A percentile compares a stretch with the other conserved stretches of the same genome.
Conservation (phyloP, 2,797 vertebrate genomes). For the Anguilla obscura region DNA sequence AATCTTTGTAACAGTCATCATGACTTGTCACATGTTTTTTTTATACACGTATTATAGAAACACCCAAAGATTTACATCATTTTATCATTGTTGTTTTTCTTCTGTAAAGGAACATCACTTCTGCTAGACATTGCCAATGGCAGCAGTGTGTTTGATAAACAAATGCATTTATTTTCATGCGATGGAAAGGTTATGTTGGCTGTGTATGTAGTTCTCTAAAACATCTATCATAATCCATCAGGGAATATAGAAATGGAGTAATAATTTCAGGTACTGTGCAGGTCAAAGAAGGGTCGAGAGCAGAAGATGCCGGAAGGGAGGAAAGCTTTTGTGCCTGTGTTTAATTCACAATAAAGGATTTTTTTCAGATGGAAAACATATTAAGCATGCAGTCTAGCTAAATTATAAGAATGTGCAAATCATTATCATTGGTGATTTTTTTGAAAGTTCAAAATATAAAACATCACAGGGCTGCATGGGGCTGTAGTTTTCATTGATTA, state of each 20-base stretch:
- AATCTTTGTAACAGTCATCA: neutral
- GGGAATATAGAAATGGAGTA: conserved; percentile 1
- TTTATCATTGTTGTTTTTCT: no score
- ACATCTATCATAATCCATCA: conserved; percentile 5
- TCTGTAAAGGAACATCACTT: neutral
- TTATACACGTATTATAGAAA: neutral
- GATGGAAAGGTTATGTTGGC: neutral
- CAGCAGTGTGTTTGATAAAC: neutral
- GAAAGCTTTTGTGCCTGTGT: neutral
- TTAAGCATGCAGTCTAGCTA: neutral
- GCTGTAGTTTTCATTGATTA: neutral
- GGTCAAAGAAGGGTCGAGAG: conserved; percentile 4
- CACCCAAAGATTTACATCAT: no score
- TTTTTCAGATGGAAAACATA: neutral
- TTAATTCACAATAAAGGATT: neutral
- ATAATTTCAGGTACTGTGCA: neutral
- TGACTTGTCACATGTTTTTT: neutral
- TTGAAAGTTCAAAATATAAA: neutral
- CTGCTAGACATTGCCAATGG: neutral
- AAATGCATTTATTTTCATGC: conserved; percentile 3
- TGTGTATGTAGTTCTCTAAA: neutral
- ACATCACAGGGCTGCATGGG: neutral
- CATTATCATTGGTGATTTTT: neutral
- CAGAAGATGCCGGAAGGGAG: neutral
- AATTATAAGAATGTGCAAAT: neutral